Evolutionary conservation across 1,140 invertebrate species (phyloP).

Genomic region (Caenorhabditis brenneri): DNA sequence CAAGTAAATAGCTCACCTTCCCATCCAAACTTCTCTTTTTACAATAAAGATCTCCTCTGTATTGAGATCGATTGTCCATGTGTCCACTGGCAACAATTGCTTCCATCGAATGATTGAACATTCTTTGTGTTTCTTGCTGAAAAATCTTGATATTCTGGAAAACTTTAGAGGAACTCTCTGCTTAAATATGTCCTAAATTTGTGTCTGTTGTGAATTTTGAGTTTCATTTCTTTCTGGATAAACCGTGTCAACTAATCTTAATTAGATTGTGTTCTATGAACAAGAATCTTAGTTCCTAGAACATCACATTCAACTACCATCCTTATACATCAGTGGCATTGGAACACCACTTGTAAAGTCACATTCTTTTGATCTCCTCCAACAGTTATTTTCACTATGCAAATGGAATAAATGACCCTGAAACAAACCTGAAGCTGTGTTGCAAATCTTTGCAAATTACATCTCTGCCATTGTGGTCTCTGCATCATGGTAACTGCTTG

Average conservation of each 20-base stretch:
- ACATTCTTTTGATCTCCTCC: too few species aligned
- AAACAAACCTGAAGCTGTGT: conserved; percentile 26
- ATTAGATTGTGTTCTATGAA: too few species aligned
- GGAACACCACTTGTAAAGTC: too few species aligned
- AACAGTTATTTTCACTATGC: background rate
- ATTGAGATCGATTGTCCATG: background rate
- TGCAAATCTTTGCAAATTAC: conserved; percentile 26
- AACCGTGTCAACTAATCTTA: too few species aligned
- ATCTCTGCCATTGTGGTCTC: conserved; percentile 21
- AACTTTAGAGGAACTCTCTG: too few species aligned
- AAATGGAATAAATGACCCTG: background rate
- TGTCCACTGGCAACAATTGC: conserved; percentile 20
- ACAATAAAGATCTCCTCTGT: conserved; percentile 34
- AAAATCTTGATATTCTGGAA: too few species aligned
- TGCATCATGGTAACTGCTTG: background rate
- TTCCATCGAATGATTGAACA: conserved; percentile 32
- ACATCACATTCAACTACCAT: too few species aligned
- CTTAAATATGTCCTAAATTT: too few species aligned
- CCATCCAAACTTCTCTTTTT: conserved; percentile 8
- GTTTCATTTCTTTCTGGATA: too few species aligned
- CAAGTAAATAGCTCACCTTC: background rate
- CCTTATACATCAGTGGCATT: too few species aligned
- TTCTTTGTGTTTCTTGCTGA: background rate
- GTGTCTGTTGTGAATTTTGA: too few species aligned
- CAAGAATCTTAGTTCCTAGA: too few species aligned